Conservation (phyloP, 2,797 vertebrate species). For the Sorex maritimensis region DNA sequence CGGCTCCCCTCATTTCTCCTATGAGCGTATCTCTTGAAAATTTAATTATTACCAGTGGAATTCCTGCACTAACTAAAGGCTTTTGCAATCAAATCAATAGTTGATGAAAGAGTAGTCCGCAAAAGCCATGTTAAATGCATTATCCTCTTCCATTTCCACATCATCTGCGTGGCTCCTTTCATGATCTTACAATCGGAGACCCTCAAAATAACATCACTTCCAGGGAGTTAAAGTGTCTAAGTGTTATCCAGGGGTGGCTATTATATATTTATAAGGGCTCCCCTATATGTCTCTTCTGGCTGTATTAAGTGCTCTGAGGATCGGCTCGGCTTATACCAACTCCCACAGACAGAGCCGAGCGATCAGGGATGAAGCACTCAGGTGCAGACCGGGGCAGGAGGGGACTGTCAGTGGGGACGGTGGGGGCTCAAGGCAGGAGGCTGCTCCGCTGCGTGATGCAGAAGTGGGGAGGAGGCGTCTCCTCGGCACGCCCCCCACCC, state of each 20-base stretch:
- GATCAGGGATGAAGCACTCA: background rate
- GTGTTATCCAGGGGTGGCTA: slow-evolving; percentile 79
- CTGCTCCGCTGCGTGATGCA: background rate
- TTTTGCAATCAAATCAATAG: slow-evolving; percentile 84
- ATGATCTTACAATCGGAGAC: slow-evolving; percentile 65
- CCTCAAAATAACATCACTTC: slow-evolving; percentile 73
- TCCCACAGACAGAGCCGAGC: slow-evolving; percentile 33
- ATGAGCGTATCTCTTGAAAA: slow-evolving; percentile 86
- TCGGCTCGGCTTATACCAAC: slow-evolving; percentile 78
- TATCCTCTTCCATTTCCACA: slow-evolving; percentile 50
- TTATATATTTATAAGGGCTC: slow-evolving; percentile 84
- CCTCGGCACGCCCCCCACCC: background rate
- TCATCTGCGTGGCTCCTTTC: background rate
- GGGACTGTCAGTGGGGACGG: background rate
- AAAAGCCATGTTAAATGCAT: slow-evolving; percentile 77
- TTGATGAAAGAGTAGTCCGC: slow-evolving; percentile 82
- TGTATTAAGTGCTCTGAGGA: slow-evolving; percentile 80
- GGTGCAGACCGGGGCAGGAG: background rate
- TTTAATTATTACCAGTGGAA: slow-evolving; percentile 82
- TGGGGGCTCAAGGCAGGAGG: background rate
- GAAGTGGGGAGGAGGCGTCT: background rate
- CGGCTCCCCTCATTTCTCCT: slow-evolving; percentile 71
- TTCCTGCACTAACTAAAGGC: slow-evolving; percentile 83
- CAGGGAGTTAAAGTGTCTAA: slow-evolving; percentile 80
- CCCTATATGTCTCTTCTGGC: slow-evolving; percentile 75